Conservation (phyloP, 2,113 vertebrate genomes). For the Proteles cristata region DNA sequence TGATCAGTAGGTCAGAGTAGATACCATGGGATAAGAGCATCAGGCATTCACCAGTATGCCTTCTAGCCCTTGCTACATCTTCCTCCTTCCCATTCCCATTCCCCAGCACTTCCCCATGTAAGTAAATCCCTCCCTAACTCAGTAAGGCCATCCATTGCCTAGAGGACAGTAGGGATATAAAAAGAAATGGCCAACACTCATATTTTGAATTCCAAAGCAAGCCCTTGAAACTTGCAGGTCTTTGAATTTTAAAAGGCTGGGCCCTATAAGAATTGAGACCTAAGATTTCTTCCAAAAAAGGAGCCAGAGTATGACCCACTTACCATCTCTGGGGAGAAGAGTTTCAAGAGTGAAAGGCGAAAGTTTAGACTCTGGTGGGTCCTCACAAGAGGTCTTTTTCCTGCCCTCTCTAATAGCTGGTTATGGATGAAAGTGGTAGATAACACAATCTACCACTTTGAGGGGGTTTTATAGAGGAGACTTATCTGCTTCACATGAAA, state of each 20-base stretch:
- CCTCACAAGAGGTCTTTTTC: not conserved
- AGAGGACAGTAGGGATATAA: not conserved
- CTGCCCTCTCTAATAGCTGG: not conserved
- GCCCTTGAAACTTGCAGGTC: not conserved
- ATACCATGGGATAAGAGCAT: not conserved
- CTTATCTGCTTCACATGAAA: not conserved
- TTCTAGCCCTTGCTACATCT: too few species aligned
- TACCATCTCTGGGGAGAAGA: not conserved
- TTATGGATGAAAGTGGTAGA: not conserved
- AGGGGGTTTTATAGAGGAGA: not conserved
- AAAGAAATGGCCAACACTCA: not conserved
- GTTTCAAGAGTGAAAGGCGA: not conserved
- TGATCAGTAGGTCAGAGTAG: not conserved
- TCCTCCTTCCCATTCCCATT: not conserved
- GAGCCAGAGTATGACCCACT: not conserved
- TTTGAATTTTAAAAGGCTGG: not conserved
- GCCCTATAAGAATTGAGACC: not conserved
- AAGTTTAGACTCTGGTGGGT: not conserved
- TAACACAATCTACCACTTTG: not conserved
- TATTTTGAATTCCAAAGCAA: not conserved
- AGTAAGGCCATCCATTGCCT: not conserved
- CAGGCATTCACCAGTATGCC: not conserved
- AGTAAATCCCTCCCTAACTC: not conserved
- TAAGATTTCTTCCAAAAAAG: not conserved
- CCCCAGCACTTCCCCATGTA: not conserved